Evolutionary conservation across 1,140 invertebrate species (phyloP).

Genomic region (Drepana arcuata): DNA sequence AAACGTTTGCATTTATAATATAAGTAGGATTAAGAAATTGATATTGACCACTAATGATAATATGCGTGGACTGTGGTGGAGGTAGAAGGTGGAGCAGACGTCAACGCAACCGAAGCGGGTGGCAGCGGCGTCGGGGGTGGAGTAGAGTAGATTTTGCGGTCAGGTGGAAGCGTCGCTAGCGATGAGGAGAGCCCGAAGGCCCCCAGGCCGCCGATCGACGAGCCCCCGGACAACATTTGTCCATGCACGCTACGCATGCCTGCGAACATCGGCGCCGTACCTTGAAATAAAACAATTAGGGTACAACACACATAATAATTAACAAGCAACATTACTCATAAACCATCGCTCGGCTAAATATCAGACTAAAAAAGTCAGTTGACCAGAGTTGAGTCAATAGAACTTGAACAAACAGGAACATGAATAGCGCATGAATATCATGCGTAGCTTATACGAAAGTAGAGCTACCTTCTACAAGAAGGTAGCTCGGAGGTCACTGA

Average conservation of each 20-base stretch:
- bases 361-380: too few relatives aligned
- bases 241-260: conserved; percentile 51
- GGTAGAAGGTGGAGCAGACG: conserved; percentile 21
- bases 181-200: conserved; percentile 36
- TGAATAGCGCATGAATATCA: too few relatives aligned
- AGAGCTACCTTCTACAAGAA: too few relatives aligned
- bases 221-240: conserved; percentile 44
- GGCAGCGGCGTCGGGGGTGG: conserved; percentile 40
- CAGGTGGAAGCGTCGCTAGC: conserved; percentile 31
- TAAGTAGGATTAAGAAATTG: too few relatives aligned
- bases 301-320: too few relatives aligned
- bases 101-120: conserved; percentile 17
- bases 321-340: too few relatives aligned
- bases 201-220: conserved; percentile 36
- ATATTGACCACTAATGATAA: conserved; percentile 38
- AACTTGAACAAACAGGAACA: too few relatives aligned
- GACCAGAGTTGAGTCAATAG: too few relatives aligned
- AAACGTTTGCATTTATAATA: too few relatives aligned
- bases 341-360: too few relatives aligned
- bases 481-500: too few relatives aligned
- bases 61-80: conserved; percentile 33
- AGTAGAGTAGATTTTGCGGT: conserved; percentile 35
- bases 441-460: too few relatives aligned
- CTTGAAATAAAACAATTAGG: conserved; percentile 22
- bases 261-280: conserved; percentile 45